Base-by-base conservation (phyloP, 2,888 invertebrate species). In the Scaptodrosophila latifasciaeformis region DNA sequence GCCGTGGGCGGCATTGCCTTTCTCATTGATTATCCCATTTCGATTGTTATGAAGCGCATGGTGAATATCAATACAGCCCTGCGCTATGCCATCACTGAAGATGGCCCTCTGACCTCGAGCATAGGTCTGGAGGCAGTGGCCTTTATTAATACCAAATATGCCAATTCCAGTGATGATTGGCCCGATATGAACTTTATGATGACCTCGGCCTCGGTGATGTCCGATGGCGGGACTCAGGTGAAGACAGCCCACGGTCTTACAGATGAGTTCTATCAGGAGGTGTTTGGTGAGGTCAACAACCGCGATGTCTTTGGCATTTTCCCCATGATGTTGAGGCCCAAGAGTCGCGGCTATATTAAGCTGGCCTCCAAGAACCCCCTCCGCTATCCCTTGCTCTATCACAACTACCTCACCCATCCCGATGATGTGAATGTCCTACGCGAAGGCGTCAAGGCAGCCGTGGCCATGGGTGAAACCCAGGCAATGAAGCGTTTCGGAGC, bases 141-240 rank as follows among this genome's bases (percentile, higher is more conserved):
- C 0, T 2, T 48, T 0, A 43, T 67, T 12, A 12, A 67, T 2
- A 37, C 21, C 0, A 92, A 91, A 85, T 93, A 90, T 67, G 91
- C 91, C 62, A 89, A 92, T 67, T 86, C 88, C 1, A 76, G 81
- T 0, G 88, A 89, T 37, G 93, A 94, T 79, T 92, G 91, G 88
- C 95, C 95, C 0, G 95, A 95, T 79, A 88, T 95, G 39, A 93
- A 95, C 79, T 82, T 93, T 35, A 93, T 94, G 76, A 88, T 95
- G 81, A 90, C 83, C n/a, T 91, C 19, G 90, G 94, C 3, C 91
- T 91, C 46, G 91, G 92, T 7, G 93, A 94, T 69, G 92, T 89
- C 93, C 55, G 94, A 95, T 72, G 95, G 94, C 2, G n/a, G 94
- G 94, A 0, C 70, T 93, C 21, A 91, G 93, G 67, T 91, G 92